phyloP scores from a whole-genome alignment of 2,113 vertebrate species.

The Ceyx cyanopectus region DNA sequence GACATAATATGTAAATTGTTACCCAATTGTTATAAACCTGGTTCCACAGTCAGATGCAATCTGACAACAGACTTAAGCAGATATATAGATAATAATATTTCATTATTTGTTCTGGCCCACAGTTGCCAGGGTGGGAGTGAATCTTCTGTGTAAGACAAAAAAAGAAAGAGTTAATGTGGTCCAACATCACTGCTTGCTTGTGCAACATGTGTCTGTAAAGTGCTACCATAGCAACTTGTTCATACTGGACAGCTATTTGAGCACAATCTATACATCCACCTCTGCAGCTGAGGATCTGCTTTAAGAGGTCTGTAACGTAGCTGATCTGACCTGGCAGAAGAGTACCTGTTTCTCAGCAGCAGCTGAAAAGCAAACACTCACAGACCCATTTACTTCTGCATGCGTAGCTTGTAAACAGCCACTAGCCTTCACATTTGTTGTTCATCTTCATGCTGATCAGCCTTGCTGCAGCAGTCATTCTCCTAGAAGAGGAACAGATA shows the following conservation, averaged over 20 bases:
- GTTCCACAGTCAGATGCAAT: background rate
- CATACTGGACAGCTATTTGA: background rate
- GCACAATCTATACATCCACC: background rate
- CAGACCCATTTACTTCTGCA: background rate
- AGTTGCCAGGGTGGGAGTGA: background rate
- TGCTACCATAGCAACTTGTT: conserved; percentile 7
- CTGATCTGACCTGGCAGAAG: background rate
- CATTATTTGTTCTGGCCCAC: background rate
- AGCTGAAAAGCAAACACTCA: conserved; percentile 12
- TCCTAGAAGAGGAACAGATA: background rate
- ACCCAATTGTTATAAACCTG: conserved; percentile 3
- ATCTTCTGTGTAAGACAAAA: background rate
- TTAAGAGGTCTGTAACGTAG: background rate
- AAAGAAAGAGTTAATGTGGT: background rate
- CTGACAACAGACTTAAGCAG: background rate
- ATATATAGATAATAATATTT: background rate
- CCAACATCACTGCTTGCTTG: rapidly evolving
- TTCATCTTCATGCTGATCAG: background rate
- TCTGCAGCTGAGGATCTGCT: background rate
- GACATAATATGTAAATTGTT: background rate
- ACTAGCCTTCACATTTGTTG: background rate
- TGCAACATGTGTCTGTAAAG: background rate
- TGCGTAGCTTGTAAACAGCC: background rate
- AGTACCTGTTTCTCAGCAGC: conserved; percentile 23
- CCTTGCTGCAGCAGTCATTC: background rate